phyloP scores from a whole-genome alignment of 2,888 invertebrate species.

The Petrophora chlorosata region DNA sequence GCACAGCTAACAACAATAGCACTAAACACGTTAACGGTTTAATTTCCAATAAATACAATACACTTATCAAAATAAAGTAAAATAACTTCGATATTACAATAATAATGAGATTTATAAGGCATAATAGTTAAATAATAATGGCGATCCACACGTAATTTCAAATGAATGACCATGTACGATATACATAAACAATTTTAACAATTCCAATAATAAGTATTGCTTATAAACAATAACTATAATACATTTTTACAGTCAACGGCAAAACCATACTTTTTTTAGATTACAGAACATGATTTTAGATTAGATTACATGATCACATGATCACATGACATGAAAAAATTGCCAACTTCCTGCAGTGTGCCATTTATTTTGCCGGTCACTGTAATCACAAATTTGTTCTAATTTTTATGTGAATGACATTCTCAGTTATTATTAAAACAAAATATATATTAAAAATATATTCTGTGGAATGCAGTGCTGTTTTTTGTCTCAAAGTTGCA shows the following conservation, averaged over 20 bases:
- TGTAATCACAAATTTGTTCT: constrained; percentile 45
- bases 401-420: constrained; percentile 28
- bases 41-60: constrained; percentile 36
- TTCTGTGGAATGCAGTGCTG: constrained; percentile 70
- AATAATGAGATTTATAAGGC: constrained; percentile 40
- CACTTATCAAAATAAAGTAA: constrained; percentile 28
- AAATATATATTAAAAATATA: constrained; percentile 52
- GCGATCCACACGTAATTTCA: constrained; percentile 30
- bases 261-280: constrained; percentile 10
- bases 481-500: constrained; percentile 43
- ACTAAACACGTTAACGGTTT: constrained; percentile 10
- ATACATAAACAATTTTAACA: constrained; percentile 30
- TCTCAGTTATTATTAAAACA: constrained; percentile 16
- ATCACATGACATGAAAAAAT: too few species aligned
- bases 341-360: neutral
- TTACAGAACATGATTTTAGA: too few species aligned
- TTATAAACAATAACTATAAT: constrained; percentile 33
- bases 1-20: constrained; percentile 10
- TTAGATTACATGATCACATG: too few species aligned
- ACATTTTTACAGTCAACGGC: constrained; percentile 31
- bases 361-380: constrained; percentile 15
- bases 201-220: constrained; percentile 38
- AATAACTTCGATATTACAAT: constrained; percentile 18
- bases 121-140: constrained; percentile 30
- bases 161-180: constrained; percentile 22